A percentile compares a stretch with the other conserved stretches of the same genome.
phyloP scores from a whole-genome alignment of 37 sponge, comb jelly and placozoan species.

The Geodia barretti region DNA sequence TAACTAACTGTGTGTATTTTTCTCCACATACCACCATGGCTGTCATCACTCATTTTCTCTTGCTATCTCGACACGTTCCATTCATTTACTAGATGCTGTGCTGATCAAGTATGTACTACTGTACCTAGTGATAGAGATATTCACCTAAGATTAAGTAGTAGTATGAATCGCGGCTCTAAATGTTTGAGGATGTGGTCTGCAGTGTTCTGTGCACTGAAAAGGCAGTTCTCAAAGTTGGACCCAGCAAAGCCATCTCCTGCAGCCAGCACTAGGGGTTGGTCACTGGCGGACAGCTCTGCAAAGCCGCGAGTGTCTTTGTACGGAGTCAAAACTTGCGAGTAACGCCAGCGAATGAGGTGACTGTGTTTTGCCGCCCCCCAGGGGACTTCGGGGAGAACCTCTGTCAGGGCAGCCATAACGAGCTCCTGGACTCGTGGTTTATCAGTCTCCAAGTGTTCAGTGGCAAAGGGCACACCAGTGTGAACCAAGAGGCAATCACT shows the following conservation, averaged over 20 bases:
- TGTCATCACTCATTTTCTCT: too few species aligned
- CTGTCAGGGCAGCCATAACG: not conserved
- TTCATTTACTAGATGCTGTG: too few species aligned
- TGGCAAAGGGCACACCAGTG: slow-evolving; percentile 62
- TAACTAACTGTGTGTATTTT: too few species aligned
- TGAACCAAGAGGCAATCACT: slow-evolving; percentile 39
- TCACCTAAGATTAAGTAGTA: not conserved
- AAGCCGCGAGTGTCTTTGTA: slow-evolving; percentile 40
- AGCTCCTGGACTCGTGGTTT: slow-evolving; percentile 16
- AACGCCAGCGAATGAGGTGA: slow-evolving; percentile 57
- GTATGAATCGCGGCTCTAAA: not conserved
- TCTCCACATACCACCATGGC: too few species aligned
- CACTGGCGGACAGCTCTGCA: slow-evolving; percentile 19
- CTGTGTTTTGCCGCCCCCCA: slow-evolving; percentile 19
- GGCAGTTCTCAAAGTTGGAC: slow-evolving; percentile 57
- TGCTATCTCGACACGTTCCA: too few species aligned
- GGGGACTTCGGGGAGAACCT: slow-evolving; percentile 50
- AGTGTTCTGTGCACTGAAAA: slow-evolving; percentile 38
- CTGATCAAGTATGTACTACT: too few species aligned
- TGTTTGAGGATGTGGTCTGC: slow-evolving; percentile 2
- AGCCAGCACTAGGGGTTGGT: slow-evolving; percentile 62
- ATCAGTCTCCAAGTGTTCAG: slow-evolving; percentile 31
- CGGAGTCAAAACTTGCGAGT: slow-evolving; percentile 35
- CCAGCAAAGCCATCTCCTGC: slow-evolving; percentile 61
- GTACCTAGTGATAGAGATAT: too few species aligned